Conservation (phyloP, 2,797 vertebrate genomes). For the Alcedo quadribrachys region DNA sequence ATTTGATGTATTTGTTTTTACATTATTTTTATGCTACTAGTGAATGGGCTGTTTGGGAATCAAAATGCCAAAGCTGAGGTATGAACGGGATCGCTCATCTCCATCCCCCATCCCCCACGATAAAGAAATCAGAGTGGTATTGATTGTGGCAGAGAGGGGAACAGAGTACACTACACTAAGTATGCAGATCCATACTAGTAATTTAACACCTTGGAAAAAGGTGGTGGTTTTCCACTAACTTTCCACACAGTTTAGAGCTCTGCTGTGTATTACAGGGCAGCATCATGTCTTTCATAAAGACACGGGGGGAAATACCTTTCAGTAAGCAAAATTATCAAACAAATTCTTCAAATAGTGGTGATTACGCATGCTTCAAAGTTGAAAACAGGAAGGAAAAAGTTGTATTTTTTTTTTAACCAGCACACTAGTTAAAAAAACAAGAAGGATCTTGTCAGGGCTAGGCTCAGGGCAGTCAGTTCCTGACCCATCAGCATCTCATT, state of each 20-base stretch:
- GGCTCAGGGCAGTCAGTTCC: not conserved
- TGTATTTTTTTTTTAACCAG: not conserved
- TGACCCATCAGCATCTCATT: not conserved
- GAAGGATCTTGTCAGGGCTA: not conserved
- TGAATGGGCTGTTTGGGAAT: constrained; percentile 87
- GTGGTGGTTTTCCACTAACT: not conserved
- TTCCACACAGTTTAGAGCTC: not conserved
- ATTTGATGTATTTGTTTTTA: constrained; percentile 73
- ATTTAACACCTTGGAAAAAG: constrained; percentile 6
- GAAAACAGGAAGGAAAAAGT: not conserved
- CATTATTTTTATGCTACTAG: constrained; percentile 87
- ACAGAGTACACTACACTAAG: not conserved
- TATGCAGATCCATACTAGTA: not conserved
- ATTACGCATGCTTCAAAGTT: not conserved
- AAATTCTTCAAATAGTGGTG: not conserved
- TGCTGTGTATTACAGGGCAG: not conserved
- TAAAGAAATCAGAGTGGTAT: constrained; percentile 44
- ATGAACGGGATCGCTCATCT: constrained; percentile 61
- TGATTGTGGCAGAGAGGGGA: constrained; percentile 22
- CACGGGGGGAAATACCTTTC: not conserved
- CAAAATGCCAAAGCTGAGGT: constrained; percentile 89
- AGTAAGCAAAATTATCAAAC: not conserved
- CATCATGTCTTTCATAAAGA: not conserved
- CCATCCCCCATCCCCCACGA: not conserved
- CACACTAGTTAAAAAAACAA: too few species aligned